phyloP scores from a whole-genome alignment of 2,888 invertebrate genomes.

The Endotricha flammealis region DNA sequence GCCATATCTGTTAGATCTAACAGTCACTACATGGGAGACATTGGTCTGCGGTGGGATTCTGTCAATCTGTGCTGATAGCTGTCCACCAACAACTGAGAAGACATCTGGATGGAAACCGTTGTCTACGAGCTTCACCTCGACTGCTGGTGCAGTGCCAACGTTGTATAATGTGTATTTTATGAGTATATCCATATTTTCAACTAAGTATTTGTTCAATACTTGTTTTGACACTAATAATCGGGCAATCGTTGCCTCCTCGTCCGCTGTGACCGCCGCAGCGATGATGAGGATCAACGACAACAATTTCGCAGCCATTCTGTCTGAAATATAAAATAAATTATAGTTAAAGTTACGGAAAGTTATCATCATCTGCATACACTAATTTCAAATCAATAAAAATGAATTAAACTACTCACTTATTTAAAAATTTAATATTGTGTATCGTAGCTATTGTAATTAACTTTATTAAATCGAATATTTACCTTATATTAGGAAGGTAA shows the following conservation, averaged over 20 bases:
- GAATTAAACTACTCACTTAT: not conserved
- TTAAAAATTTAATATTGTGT: no score
- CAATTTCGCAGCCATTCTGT: slow-evolving; percentile 63
- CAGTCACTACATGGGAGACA: slow-evolving; percentile 94
- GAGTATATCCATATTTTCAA: slow-evolving; percentile 97
- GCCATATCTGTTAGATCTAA: slow-evolving; percentile 92
- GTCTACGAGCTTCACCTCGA: slow-evolving; percentile 92
- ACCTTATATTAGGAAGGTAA: slow-evolving; percentile 3
- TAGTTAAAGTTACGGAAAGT: no score
- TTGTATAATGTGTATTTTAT: slow-evolving; percentile 97
- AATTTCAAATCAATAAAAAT: not conserved
- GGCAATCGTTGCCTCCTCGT: slow-evolving; percentile 87
- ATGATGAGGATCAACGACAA: slow-evolving; percentile 65
- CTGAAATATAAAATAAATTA: slow-evolving; percentile 40
- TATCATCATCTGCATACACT: no score
- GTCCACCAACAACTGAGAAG: slow-evolving; percentile 93
- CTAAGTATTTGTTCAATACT: slow-evolving; percentile 96
- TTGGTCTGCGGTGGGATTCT: slow-evolving; percentile 95
- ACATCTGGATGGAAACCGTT: slow-evolving; percentile 94
- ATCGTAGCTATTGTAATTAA: no score
- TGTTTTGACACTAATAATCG: slow-evolving; percentile 94
- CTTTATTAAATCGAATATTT: no score
- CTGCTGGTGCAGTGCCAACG: slow-evolving; percentile 93
- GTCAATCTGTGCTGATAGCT: slow-evolving; percentile 88
- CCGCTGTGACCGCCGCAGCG: slow-evolving; percentile 66